These are phyloP conservation scores for Lamproptera curius DNA, from an alignment of 2,888 invertebrate species.

Conservation along the genomic window DNA sequence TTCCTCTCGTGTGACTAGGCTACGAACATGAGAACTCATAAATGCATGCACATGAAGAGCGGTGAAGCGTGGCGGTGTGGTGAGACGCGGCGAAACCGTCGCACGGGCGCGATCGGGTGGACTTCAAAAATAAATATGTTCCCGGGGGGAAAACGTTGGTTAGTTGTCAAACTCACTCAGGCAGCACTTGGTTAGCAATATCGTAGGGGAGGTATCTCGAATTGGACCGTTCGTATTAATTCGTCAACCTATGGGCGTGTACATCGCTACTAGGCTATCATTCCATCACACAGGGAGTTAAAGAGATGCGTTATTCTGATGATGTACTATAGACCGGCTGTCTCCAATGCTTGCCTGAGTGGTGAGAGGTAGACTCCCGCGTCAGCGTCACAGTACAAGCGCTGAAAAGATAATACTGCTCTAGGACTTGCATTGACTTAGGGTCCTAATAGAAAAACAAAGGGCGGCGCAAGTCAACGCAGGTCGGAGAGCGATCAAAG, in stretches of 20 bases:
- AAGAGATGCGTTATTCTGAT: constrained; percentile 66
- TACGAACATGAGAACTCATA: constrained; percentile 60
- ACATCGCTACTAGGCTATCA: constrained; percentile 69
- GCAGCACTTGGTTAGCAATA: constrained; percentile 76
- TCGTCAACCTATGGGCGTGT: constrained; percentile 39
- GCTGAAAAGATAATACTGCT: constrained; percentile 84
- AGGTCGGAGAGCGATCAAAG: constrained; percentile 53
- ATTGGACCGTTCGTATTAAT: constrained; percentile 47
- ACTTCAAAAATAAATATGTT: constrained; percentile 77
- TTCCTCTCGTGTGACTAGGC: constrained; percentile 44
- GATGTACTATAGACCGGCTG: constrained; percentile 76
- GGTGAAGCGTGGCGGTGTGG: constrained; percentile 66
- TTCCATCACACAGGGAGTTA: constrained; percentile 73
- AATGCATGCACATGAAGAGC: constrained; percentile 69
- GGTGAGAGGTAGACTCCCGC: constrained; percentile 85
- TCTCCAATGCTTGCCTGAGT: constrained; percentile 86
- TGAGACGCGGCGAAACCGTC: constrained; percentile 27
- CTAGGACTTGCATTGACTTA: constrained; percentile 71
- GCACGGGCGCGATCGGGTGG: constrained; percentile 47
- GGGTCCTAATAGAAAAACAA: constrained; percentile 23
- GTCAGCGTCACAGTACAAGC: constrained; percentile 85
- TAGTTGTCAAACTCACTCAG: constrained; percentile 75
- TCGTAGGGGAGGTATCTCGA: constrained; percentile 45
- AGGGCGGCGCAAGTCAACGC: constrained; percentile 49
- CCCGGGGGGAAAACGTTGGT: constrained; percentile 41